phyloP scores from a whole-genome alignment of 2,888 invertebrate genomes.

The Chouioia cunea region DNA sequence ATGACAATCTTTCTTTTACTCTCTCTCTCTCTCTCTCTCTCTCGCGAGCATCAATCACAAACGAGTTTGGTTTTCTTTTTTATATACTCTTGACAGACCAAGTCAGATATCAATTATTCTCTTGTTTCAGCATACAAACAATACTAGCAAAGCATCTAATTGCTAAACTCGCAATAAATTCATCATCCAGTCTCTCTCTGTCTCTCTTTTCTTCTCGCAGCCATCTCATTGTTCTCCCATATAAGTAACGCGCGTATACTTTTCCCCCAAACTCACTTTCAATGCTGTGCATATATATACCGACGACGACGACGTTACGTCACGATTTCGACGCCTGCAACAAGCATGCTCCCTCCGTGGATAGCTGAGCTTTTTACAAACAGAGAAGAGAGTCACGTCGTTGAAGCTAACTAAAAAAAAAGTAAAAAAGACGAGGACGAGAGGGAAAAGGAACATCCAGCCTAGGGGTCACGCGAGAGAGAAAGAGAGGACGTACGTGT shows the following conservation, averaged over 20 bases:
- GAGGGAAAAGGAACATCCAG: constrained; percentile 2
- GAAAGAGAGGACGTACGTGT: constrained; percentile 12
- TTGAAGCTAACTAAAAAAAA: background rate
- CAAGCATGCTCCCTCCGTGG: background rate
- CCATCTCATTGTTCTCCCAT: background rate
- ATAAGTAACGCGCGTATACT: constrained; percentile 5
- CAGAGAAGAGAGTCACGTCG: constrained; percentile 39
- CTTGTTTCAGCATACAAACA: too few species aligned
- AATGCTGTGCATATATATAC: constrained; percentile 18
- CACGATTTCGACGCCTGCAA: constrained; percentile 36
- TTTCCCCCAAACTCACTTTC: constrained; percentile 33
- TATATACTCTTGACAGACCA: too few species aligned
- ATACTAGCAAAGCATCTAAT: background rate
- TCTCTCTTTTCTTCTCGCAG: background rate
- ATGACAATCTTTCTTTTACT: too few species aligned
- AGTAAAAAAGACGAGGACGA: background rate
- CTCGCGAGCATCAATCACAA: too few species aligned
- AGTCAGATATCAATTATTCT: too few species aligned
- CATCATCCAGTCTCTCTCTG: too few species aligned
- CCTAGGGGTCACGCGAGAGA: constrained; percentile 37
- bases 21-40: too few species aligned
- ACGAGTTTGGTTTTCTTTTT: too few species aligned
- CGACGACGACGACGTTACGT: constrained; percentile 21
- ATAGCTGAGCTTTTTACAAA: constrained; percentile 7
- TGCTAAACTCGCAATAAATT: background rate